Conservation (phyloP, 2,888 invertebrate genomes). For the Polymixis flavicincta region DNA sequence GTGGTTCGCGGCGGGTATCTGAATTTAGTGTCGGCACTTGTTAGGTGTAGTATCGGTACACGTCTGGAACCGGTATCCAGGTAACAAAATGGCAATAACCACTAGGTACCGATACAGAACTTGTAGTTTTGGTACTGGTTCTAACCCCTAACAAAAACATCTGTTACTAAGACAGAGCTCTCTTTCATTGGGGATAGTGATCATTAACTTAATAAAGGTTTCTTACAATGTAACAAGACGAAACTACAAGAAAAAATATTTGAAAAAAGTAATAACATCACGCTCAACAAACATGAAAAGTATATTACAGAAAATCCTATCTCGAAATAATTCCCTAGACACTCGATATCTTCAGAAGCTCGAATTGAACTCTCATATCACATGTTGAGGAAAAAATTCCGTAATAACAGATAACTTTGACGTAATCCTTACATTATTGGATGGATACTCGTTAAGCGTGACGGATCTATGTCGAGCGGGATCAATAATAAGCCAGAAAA, state of each 20-base stretch:
- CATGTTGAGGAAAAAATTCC: slow-evolving; percentile 44
- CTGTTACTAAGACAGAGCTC: neutral
- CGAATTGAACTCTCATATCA: slow-evolving; percentile 43
- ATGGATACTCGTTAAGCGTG: slow-evolving; percentile 56
- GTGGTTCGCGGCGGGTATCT: neutral
- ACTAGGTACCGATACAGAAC: neutral
- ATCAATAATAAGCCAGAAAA: slow-evolving; percentile 38
- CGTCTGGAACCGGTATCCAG: neutral
- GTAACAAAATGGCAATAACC: neutral
- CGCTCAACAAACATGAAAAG: slow-evolving; percentile 44
- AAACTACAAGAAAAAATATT: slow-evolving; percentile 10
- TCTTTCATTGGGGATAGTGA: neutral
- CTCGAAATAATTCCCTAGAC: slow-evolving; percentile 45
- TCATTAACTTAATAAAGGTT: neutral
- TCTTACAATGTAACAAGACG: neutral
- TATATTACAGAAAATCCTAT: slow-evolving; percentile 39
- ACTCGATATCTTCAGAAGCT: slow-evolving; percentile 38
- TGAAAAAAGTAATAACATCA: slow-evolving; percentile 36
- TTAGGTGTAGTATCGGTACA: no score
- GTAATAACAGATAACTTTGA: slow-evolving; percentile 51
- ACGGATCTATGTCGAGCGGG: slow-evolving; percentile 46
- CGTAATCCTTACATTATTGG: slow-evolving; percentile 64
- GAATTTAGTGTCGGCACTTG: neutral
- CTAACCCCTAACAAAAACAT: neutral
- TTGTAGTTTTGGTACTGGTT: neutral